Conservation (phyloP, 1,140 invertebrate genomes). For the Drosophila quadrilineata region DNA sequence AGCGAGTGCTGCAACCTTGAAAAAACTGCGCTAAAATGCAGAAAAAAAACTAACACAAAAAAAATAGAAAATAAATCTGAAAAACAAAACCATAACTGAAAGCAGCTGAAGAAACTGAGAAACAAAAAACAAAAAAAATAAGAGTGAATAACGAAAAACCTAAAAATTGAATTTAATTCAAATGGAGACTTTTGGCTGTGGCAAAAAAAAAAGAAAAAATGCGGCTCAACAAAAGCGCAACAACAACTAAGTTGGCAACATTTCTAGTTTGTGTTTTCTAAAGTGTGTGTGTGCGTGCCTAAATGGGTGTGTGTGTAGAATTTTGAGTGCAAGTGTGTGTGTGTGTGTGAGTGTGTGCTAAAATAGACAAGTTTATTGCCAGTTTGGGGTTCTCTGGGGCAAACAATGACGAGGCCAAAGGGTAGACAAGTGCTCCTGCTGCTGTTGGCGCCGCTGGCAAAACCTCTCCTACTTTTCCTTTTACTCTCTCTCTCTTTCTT, state of each 20-base stretch:
- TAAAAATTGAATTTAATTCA: constrained; percentile 78
- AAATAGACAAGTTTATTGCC: constrained; percentile 78
- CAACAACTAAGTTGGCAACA: constrained; percentile 49
- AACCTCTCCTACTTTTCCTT: too few relatives aligned
- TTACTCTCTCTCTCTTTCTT: not conserved
- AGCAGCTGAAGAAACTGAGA: too few relatives aligned
- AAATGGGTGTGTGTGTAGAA: too few relatives aligned
- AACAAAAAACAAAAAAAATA: too few relatives aligned
- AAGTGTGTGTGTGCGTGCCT: too few relatives aligned
- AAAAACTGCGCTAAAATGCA: constrained; percentile 22
- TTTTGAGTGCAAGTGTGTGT: too few relatives aligned
- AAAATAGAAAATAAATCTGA: too few relatives aligned
- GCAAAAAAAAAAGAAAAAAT: too few relatives aligned
- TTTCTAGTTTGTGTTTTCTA: too few relatives aligned
- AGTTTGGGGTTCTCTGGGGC: constrained; percentile 69
- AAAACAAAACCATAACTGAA: too few relatives aligned
- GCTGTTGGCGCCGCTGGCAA: constrained; percentile 9
- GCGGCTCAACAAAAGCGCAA: constrained; percentile 35
- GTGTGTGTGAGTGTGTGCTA: constrained; percentile 55
- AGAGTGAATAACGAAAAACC: too few relatives aligned
- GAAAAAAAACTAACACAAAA: constrained; percentile 5
- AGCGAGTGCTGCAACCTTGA: constrained; percentile 59
- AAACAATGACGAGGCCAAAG: constrained; percentile 76
- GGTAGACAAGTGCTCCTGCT: constrained; percentile 67
- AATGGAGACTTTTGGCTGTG: constrained; percentile 57